Conservation (phyloP, 64 coral and sea anemone species). For the Pocillopora verrucosa region DNA sequence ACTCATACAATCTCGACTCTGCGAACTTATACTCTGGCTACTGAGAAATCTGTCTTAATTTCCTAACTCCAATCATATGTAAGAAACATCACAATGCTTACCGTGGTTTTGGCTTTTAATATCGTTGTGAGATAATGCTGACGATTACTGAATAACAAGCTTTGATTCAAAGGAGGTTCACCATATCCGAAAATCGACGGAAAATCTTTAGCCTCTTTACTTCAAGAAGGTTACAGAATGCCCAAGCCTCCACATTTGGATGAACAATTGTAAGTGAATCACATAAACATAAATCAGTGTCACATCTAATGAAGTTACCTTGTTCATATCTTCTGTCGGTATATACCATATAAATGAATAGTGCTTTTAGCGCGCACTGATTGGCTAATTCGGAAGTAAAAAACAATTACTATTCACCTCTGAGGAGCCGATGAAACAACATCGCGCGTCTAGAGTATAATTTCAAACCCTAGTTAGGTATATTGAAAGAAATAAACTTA, state of each 20-base stretch:
- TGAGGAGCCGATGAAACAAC: too few relatives aligned
- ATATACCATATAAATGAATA: too few relatives aligned
- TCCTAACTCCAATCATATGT: too few relatives aligned
- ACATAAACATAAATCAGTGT: not conserved
- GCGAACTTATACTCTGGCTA: not conserved
- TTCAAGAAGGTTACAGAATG: conserved; percentile 81
- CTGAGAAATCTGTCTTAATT: too few relatives aligned
- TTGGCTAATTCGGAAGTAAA: too few relatives aligned
- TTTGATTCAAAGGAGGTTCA: conserved; percentile 46
- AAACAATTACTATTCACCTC: too few relatives aligned
- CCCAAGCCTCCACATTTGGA: conserved; percentile 63
- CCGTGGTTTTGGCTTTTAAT: not conserved
- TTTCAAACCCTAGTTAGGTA: too few relatives aligned
- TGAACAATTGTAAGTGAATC: conserved; percentile 57
- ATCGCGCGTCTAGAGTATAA: too few relatives aligned
- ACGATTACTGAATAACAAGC: not conserved
- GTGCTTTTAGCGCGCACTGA: too few relatives aligned
- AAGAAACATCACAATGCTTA: too few relatives aligned
- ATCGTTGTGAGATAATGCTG: not conserved
- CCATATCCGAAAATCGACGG: conserved; percentile 58
- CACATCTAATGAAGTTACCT: too few relatives aligned
- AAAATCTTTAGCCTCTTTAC: conserved; percentile 52
- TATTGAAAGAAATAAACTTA: too few relatives aligned
- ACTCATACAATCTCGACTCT: not conserved
- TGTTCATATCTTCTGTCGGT: not conserved